Evolutionary conservation across 2,888 invertebrate species (phyloP), one percentile per base, ranked within the genome.

Genomic region (Papilio gigon): DNA sequence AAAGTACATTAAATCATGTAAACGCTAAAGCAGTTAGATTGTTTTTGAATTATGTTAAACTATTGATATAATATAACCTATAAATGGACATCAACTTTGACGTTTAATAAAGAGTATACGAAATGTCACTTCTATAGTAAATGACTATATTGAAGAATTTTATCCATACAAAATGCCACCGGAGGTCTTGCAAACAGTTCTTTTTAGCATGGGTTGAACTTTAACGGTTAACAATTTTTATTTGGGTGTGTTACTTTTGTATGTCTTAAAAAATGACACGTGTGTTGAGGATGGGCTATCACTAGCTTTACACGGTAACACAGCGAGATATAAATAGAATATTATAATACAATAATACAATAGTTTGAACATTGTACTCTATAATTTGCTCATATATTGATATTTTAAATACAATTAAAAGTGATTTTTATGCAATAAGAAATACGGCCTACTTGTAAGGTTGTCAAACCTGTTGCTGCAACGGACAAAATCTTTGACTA

Each of bases 1-100:
- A 53, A 53, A 53, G 30, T 17, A 53, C 53, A 53, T 53, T 30
- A 12, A 25, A 53, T 50, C 1, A 50, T 17, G n/a, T n/a, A 30
- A 17, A 53, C 27, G 9, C 8, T 27, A 47, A 42, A n/a, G 1
- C 50, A 27, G 27, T 25, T 0, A n/a, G 0, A 25, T 47, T 50
- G 11, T 40, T 12, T 20, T 22, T 6, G 27, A 27, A 50, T 20
- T 42, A 17, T 42, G 17, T 42, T 42, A 42, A 6, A 42, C n/a
- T n/a, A n/a, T n/a, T n/a, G n/a, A n/a, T n/a, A n/a, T n/a, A n/a
- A n/a, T n/a, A n/a, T n/a, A n/a, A n/a, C n/a, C n/a, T n/a, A n/a
- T n/a, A n/a, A n/a, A n/a, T n/a, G n/a, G n/a, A n/a, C n/a, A n/a
- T n/a, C n/a, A n/a, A n/a, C n/a, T n/a, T n/a, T n/a, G n/a, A n/a